Base-by-base conservation (phyloP, 2,888 invertebrate species). In the Stegana nigrithorax region DNA sequence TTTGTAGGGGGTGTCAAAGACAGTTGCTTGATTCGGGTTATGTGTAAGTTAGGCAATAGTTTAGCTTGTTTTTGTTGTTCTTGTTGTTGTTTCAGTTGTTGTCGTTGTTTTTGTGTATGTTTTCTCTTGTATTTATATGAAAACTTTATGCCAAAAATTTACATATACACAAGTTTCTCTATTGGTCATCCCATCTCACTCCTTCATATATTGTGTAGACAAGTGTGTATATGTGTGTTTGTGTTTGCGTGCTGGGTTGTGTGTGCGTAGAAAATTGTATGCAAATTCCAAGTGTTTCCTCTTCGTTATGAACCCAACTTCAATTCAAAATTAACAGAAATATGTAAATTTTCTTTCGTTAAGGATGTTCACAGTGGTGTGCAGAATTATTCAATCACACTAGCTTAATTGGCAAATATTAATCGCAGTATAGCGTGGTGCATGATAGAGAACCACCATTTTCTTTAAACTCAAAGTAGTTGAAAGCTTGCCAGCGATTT, bases 221-320 rank as follows among this genome's bases (percentile, higher is more conserved):
- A 58, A 47, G 23, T 36, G 27, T 27, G 39, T 44, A 61, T 51
- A 39, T 44, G 27, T 29, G 47, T 57, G 25, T 10, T 53, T 29
- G 29, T n/a, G 56, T 44, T 4, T 63, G 66, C 67, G 66, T 76
- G 73, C 71, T n/a, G n/a, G n/a, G n/a, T n/a, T n/a, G n/a, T n/a
- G n/a, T 74, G 70, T 76, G 63, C 79, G 65, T 62, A 63, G 66
- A 67, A 77, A 78, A 77, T 81, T 55, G 74, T 81, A 82, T 81
- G 81, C 78, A 80, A 82, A 81, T 81, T 81, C 72, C 78, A 81
- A 81, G 81, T 81, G 80, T 81, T 83, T 81, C 83, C 81, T 82
- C 79, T 80, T 80, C 80, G 77, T 83, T 82, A 81, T 75, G 75
- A 81, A 77, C 81, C 79, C 69, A 78, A 79, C 80, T 80, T 79